Percentiles rank a stretch among this genome's conserved stretches.
phyloP scores from a whole-genome alignment of 2,113 vertebrate species.

The Pipa parva region DNA sequence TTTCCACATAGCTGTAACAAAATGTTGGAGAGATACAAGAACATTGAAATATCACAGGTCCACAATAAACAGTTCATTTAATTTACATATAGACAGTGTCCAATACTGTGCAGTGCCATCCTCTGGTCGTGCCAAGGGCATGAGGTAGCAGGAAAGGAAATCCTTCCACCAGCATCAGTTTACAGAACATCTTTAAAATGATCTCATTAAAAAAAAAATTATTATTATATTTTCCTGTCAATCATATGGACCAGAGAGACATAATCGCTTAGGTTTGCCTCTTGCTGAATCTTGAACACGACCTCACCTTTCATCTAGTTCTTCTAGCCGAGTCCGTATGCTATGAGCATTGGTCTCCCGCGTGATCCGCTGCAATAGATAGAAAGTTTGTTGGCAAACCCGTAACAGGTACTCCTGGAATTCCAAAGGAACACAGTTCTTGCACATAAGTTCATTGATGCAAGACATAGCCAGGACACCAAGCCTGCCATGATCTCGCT shows the following conservation, averaged over 20 bases:
- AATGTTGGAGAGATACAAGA: slow-evolving; percentile 44
- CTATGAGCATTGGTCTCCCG: slow-evolving; percentile 87
- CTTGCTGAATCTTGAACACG: neutral
- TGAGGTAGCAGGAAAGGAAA: neutral
- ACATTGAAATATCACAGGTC: slow-evolving; percentile 34
- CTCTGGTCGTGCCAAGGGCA: neutral
- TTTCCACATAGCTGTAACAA: slow-evolving; percentile 86
- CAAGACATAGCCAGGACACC: slow-evolving; percentile 94
- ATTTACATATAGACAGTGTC: neutral
- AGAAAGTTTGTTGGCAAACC: slow-evolving; percentile 98
- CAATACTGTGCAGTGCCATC: neutral
- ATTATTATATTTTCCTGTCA: too few species aligned
- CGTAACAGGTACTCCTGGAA: slow-evolving; percentile 96
- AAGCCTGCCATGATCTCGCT: slow-evolving; percentile 77
- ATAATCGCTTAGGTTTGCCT: neutral
- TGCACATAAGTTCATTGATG: slow-evolving; percentile 97
- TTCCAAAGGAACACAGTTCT: slow-evolving; percentile 97
- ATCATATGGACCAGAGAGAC: too few species aligned
- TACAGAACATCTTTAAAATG: neutral
- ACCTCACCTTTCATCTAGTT: slow-evolving; percentile 92
- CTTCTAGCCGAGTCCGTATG: slow-evolving; percentile 87
- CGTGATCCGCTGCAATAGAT: slow-evolving; percentile 95
- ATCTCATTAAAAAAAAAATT: slow-evolving; percentile 7
- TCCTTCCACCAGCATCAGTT: neutral
- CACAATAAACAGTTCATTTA: too few species aligned